A percentile compares a stretch with the other conserved stretches of the same genome.
These are phyloP conservation scores for Erethizon dorsatum DNA, from an alignment of 2,797 vertebrate species.

Conservation along the genomic window DNA sequence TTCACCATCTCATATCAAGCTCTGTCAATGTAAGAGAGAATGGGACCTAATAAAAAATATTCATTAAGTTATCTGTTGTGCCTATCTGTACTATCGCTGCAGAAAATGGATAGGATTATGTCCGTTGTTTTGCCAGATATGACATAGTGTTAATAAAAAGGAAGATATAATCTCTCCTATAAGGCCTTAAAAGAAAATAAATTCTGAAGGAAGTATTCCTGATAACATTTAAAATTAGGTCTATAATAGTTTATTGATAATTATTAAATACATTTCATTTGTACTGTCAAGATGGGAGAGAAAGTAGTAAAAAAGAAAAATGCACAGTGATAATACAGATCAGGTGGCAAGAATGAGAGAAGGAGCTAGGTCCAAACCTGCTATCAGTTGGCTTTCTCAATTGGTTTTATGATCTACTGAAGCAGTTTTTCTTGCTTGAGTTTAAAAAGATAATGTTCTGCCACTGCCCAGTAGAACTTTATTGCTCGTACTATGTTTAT, in stretches of 20 bases:
- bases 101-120: constrained; percentile 52
- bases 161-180: constrained; percentile 61
- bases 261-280: constrained; percentile 53
- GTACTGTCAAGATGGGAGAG: neutral
- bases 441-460: constrained; percentile 2
- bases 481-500: neutral
- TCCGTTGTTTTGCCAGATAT: constrained; percentile 50
- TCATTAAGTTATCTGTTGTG: constrained; percentile 34
- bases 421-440: neutral
- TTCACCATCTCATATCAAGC: neutral
- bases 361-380: neutral
- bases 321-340: neutral
- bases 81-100: neutral
- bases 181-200: constrained; percentile 60
- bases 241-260: constrained; percentile 34
- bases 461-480: neutral
- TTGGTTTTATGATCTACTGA: neutral
- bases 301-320: constrained; percentile 48
- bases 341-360: neutral
- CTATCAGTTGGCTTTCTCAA: neutral
- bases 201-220: constrained; percentile 62
- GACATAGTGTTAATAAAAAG: constrained; percentile 61
- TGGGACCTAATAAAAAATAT: neutral
- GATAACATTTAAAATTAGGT: constrained; percentile 59
- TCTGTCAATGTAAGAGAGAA: constrained; percentile 41